phyloP scores from a whole-genome alignment of 2,113 vertebrate species.

The Oncorhynchus gorbuscha region DNA sequence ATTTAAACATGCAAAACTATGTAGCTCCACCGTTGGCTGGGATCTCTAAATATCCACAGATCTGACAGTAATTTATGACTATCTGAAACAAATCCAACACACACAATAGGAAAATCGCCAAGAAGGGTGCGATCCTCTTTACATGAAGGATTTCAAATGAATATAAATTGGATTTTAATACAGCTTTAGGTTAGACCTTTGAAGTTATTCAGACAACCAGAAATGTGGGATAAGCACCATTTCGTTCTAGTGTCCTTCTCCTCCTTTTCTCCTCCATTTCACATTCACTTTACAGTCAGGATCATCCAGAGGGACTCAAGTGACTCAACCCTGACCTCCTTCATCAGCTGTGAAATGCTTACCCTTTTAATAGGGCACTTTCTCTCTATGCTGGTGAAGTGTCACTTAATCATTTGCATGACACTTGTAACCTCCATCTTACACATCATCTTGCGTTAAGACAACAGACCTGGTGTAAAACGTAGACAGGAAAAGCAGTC shows the following conservation, averaged over 20 bases:
- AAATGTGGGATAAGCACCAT: not conserved
- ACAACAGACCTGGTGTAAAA: constrained; percentile 31
- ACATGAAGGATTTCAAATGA: not conserved
- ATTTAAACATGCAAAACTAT: constrained; percentile 53
- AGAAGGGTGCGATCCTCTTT: not conserved
- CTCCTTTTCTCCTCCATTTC: not conserved
- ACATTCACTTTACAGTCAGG: not conserved
- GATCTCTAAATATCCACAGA: constrained; percentile 42
- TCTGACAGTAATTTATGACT: constrained; percentile 15
- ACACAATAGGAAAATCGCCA: not conserved
- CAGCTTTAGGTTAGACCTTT: not conserved
- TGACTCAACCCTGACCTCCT: not conserved
- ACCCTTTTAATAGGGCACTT: not conserved
- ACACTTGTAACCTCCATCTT: not conserved
- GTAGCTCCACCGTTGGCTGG: constrained; percentile 56
- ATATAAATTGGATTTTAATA: not conserved
- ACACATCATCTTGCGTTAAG: not conserved
- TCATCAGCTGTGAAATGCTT: not conserved
- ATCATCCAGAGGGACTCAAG: not conserved
- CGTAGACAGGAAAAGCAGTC: not conserved
- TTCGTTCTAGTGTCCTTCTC: not conserved
- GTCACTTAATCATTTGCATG: not conserved
- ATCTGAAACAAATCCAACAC: constrained; percentile 8
- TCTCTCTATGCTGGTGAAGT: not conserved
- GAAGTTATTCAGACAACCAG: not conserved